Percentiles rank a stretch among this genome's conserved stretches.
These are phyloP conservation scores for Tenthredo mesomela DNA, from an alignment of 2,888 invertebrate genomes.

Conservation along the genomic window DNA sequence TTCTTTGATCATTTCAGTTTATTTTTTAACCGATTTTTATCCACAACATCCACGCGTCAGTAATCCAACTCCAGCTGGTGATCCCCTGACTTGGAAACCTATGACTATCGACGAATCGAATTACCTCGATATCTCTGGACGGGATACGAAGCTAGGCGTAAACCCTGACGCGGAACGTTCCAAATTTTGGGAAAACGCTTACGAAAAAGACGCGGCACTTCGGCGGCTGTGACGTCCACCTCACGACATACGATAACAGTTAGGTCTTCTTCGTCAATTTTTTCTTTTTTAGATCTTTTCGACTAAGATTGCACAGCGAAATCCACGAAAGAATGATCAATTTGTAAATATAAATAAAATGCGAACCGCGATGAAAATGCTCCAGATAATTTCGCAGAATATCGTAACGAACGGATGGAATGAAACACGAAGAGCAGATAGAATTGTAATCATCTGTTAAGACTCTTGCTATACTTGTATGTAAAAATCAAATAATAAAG, in stretches of 20 bases:
- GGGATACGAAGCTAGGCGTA: background rate
- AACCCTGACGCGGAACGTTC: background rate
- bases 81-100: conserved; percentile 66
- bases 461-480: background rate
- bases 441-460: background rate
- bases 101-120: background rate
- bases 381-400: background rate
- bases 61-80: conserved; percentile 78
- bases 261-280: background rate
- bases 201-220: background rate
- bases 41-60: conserved; percentile 71
- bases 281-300: background rate
- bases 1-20: background rate
- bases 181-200: conserved; percentile 11
- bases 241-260: background rate
- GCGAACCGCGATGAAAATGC: too few species aligned
- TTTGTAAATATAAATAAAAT: too few species aligned
- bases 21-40: background rate
- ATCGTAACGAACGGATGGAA: too few species aligned
- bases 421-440: background rate
- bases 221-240: background rate
- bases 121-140: conserved; percentile 24
- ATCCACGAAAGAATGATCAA: background rate
- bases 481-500: background rate
- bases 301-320: background rate